Base-by-base conservation (phyloP, 30 jellyfish, hydroid and myxozoan genomes). In the Morbakka virulenta region DNA sequence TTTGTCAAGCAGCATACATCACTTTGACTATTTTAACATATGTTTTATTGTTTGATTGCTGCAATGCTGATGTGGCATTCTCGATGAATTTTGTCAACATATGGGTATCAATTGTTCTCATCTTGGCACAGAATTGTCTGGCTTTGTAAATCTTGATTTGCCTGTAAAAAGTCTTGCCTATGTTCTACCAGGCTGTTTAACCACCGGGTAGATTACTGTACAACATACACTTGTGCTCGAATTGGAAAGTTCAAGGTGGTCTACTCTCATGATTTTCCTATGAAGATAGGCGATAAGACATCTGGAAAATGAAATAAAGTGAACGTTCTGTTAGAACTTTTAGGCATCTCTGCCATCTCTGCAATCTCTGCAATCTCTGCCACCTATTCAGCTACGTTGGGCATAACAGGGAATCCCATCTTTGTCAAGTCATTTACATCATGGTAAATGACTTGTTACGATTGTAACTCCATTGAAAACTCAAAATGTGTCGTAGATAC, bases 1-100 rank as follows among this genome's bases (percentile, higher is more conserved):
- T 76, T 76, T 34, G 33, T 21, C n/a, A 76, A 70, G 79, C 87
- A 76, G 41, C 85, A 74, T 27, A 74, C 65, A 12, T 31, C 76
- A 32, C 75, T 74, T n/a, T 74, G 62, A 14, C 85, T 53, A 53
- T 53, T 32, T 32, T n/a, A 32, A 28, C 69, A 53, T 3, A 53
- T 6, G 21, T 53, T 53, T 53, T 9, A n/a, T 6, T 6, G 21
- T n/a, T 20, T n/a, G 21, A 28, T 28, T 3, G 25, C 3, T 53
- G 11, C 69, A 53, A 53, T 4, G 69, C 69, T 20, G 21, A 53
- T 32, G 21, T 53, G 31, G 4, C 23, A 53, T 53, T 53, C 69
- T 53, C 4, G 23, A 53, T 53, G 31, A 53, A n/a, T 20, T 53
- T 53, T 6, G 69, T 53, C 25, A 53, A 32, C 69, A 53, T 53